These are phyloP conservation scores for Rhopalosiphum maidis DNA, from an alignment of 1,140 invertebrate species.

Conservation along the genomic window DNA sequence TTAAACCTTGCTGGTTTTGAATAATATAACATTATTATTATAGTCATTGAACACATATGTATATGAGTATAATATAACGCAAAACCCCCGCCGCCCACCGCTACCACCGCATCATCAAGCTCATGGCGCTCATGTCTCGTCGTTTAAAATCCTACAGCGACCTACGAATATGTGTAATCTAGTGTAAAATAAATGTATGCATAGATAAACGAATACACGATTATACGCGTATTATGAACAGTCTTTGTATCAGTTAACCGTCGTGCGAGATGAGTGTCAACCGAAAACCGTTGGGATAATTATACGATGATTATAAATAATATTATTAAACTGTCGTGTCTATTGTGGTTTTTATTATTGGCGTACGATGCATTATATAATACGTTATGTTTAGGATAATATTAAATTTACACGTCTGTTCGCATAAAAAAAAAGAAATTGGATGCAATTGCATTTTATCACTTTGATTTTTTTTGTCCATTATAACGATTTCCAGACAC, in stretches of 20 bases:
- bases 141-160: not conserved
- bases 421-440: not conserved
- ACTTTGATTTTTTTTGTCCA: not conserved
- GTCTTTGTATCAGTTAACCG: not conserved
- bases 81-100: too few relatives aligned
- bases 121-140: too few relatives aligned
- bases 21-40: not conserved
- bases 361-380: not conserved
- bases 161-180: not conserved
- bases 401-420: not conserved
- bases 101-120: not conserved
- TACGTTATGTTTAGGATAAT: not conserved
- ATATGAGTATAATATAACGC: not conserved
- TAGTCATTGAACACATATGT: not conserved
- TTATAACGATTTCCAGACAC: not conserved
- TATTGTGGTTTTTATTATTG: not conserved
- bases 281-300: not conserved
- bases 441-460: not conserved
- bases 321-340: not conserved
- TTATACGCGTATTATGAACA: too few relatives aligned
- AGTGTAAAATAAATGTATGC: not conserved
- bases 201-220: not conserved
- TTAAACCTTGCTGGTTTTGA: conserved; percentile 21
- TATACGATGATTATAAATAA: not conserved
- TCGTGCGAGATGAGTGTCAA: not conserved